phyloP scores from a whole-genome alignment of 2,888 invertebrate genomes.

The Chrysolina oricalcia region DNA sequence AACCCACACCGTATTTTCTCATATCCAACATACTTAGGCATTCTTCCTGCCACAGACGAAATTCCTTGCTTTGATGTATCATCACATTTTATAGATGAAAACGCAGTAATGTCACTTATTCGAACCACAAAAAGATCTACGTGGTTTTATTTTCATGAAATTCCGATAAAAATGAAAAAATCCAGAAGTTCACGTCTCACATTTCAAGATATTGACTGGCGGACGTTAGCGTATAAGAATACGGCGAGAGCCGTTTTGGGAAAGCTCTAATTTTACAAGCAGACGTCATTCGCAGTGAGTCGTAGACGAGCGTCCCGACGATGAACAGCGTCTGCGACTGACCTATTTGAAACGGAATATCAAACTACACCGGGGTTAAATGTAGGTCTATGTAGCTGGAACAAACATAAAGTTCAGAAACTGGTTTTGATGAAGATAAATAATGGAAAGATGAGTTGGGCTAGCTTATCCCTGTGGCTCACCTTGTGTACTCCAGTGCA shows the following conservation, averaged over 20 bases:
- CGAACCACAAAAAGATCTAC: not conserved
- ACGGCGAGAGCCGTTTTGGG: not conserved
- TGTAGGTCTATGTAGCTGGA: not conserved
- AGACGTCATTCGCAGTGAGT: conserved; percentile 28
- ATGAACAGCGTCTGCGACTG: not conserved
- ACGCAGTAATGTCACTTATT: not conserved
- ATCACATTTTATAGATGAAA: not conserved
- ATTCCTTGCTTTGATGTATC: too few relatives aligned
- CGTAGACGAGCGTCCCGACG: conserved; percentile 26
- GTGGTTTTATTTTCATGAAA: not conserved
- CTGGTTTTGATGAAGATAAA: too few relatives aligned
- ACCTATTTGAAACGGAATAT: not conserved
- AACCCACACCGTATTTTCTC: too few relatives aligned
- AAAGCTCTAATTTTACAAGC: conserved; percentile 31
- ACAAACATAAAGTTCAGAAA: too few relatives aligned
- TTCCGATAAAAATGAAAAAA: not conserved
- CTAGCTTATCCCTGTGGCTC: too few relatives aligned
- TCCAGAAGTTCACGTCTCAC: not conserved
- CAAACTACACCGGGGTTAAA: not conserved
- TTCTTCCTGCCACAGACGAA: too few relatives aligned
- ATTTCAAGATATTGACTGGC: not conserved
- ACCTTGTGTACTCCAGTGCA: too few relatives aligned
- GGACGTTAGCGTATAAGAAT: not conserved
- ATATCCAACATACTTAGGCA: too few relatives aligned
- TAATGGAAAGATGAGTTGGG: too few relatives aligned